Evolutionary conservation across 1,140 invertebrate genomes (phyloP).

Genomic region (Batillaria attramentaria): DNA sequence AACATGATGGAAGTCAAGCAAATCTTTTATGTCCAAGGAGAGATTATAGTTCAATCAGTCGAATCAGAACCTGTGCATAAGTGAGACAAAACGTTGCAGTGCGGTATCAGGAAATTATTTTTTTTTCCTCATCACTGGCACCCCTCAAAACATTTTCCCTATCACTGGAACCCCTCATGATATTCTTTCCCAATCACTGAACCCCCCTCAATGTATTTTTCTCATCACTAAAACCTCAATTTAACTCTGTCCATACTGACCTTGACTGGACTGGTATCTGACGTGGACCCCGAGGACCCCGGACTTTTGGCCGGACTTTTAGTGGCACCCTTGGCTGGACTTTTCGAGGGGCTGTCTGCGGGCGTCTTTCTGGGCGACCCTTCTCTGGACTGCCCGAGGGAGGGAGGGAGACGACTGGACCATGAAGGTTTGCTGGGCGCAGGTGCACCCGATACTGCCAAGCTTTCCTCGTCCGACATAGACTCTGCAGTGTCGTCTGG

Average conservation of each 20-base stretch:
- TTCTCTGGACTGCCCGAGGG: constrained; percentile 38
- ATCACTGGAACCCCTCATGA: too few species aligned
- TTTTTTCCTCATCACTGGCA: too few species aligned
- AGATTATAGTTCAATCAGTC: too few species aligned
- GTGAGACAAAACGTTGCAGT: too few species aligned
- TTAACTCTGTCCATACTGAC: constrained; percentile 16
- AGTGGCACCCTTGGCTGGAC: constrained; percentile 39
- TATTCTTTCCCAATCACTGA: too few species aligned
- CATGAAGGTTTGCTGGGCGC: constrained; percentile 49
- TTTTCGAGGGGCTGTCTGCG: constrained; percentile 41
- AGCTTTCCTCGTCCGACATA: constrained; percentile 41
- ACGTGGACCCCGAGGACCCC: constrained; percentile 33
- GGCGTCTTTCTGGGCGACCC: constrained; percentile 44
- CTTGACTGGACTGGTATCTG: constrained; percentile 41
- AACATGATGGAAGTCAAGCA: too few species aligned
- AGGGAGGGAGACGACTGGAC: constrained; percentile 56
- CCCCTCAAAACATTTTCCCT: too few species aligned
- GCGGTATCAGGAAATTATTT: too few species aligned
- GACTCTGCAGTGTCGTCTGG: neutral
- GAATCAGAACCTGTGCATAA: too few species aligned
- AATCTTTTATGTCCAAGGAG: too few species aligned
- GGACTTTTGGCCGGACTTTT: constrained; percentile 46
- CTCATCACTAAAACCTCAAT: neutral
- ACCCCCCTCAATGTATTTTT: too few species aligned
- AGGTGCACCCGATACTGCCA: constrained; percentile 4